Evolutionary conservation across 2,797 vertebrate species (phyloP), one percentile per base, ranked within the genome.

Genomic region (Takifugu ocellatus): DNA sequence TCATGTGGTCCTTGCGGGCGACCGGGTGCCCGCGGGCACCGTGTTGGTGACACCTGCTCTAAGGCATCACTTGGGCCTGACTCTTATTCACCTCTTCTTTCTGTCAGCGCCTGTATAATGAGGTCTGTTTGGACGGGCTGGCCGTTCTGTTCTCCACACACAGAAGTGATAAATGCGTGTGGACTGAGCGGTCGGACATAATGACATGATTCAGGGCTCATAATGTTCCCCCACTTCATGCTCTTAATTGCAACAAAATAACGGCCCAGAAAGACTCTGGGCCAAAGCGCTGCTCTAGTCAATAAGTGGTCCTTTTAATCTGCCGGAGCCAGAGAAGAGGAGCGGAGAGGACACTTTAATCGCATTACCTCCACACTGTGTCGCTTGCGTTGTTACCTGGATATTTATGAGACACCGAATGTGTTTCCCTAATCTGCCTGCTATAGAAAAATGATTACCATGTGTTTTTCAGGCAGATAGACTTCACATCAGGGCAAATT

Each of bases 291-390:
- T 78, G 66, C 70, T 78, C 56, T 7, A 74, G 75, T 84, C 86
- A 82, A 84, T 89, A 87, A 85, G 64, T 75, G 72, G 72, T 72
- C 61, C 71, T 84, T 86, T 85, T 76, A 82, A 84, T 84, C 73
- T 81, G 55, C 60, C 16, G 51, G 33, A 25, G 33, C 63, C 55
- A 61, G 33, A 59, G 49, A 75, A 64, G 49, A 67, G 44, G 70
- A 79, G 60, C 48, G 65, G 48, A 73, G 59, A 67, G 66, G 52
- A 70, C 58, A 43, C 16, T 50, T 58, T 73, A 51, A 71, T 79
- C 73, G 62, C 63, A 75, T 76, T 70, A 62, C 50, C 1, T 51
- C 51, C 29, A 55, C 61, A 58, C 66, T 52, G 44, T 67, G 59
- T 61, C 70, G 63, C 60, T 54, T 48, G 51, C 59, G 63, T 49